A percentile compares a stretch with the other conserved stretches of the same genome.
These are phyloP conservation scores for Euplexia lucipara DNA, from an alignment of 2,888 invertebrate species.

Conservation along the genomic window DNA sequence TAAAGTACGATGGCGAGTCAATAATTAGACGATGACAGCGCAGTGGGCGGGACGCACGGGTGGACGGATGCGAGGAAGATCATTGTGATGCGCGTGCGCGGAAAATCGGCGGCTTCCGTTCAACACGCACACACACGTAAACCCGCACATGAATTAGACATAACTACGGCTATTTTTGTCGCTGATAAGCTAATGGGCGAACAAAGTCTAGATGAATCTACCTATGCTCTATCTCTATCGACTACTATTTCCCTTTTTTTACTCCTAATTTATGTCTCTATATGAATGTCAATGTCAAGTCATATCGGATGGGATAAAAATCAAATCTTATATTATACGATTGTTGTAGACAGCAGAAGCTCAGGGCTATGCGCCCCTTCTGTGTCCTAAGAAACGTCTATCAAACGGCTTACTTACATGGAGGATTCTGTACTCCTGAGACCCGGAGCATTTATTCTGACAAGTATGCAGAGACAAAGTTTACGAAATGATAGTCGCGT, in stretches of 20 bases:
- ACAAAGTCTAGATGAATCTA: background rate
- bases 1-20: slow-evolving; percentile 61
- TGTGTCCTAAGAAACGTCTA: slow-evolving; percentile 14
- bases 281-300: background rate
- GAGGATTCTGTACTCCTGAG: background rate
- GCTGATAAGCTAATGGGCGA: slow-evolving; percentile 10
- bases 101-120: slow-evolving; percentile 85
- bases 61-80: slow-evolving; percentile 73
- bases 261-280: background rate
- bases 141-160: slow-evolving; percentile 49
- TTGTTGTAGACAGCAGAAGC: background rate
- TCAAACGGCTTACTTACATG: slow-evolving; percentile 1
- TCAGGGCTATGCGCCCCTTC: background rate
- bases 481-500: slow-evolving; percentile 2
- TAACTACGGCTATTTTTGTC: slow-evolving; percentile 47
- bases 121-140: slow-evolving; percentile 59
- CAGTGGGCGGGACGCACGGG: slow-evolving; percentile 64
- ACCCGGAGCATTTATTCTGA: background rate
- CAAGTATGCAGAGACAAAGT: background rate
- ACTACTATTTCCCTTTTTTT: background rate
- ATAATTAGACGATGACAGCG: slow-evolving; percentile 75
- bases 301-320: background rate
- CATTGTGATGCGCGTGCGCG: slow-evolving; percentile 77
- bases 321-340: background rate
- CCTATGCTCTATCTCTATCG: background rate